Conservation (phyloP, 2,888 invertebrate genomes). For the Panopea generosa region DNA sequence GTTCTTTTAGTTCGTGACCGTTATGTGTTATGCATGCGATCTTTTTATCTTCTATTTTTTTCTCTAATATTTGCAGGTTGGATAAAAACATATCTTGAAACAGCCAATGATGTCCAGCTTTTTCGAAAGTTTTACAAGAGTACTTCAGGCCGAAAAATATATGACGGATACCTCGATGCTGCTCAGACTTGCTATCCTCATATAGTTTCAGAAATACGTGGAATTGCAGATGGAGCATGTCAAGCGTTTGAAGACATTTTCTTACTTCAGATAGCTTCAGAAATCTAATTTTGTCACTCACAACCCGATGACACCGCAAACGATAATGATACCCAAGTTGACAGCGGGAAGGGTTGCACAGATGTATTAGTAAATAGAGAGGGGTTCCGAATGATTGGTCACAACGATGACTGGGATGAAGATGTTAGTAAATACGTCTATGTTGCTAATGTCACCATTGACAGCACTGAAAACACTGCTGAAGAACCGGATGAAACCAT, state of each 20-base stretch:
- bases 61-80: constrained; percentile 31
- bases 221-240: constrained; percentile 39
- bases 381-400: constrained; percentile 30
- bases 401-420: constrained; percentile 51
- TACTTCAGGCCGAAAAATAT: constrained; percentile 9
- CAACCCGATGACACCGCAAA: too few relatives aligned
- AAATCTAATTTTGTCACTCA: constrained; percentile 35
- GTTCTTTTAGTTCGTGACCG: too few relatives aligned
- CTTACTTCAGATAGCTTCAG: constrained; percentile 35
- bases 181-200: constrained; percentile 23
- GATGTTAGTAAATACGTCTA: too few relatives aligned
- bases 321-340: too few relatives aligned
- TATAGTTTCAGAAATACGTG: constrained; percentile 41
- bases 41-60: too few relatives aligned
- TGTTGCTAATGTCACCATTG: constrained; percentile 44
- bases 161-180: constrained; percentile 20
- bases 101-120: too few relatives aligned
- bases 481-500: too few relatives aligned
- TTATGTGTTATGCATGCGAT: too few relatives aligned
- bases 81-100: constrained; percentile 33
- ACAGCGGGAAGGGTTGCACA: constrained; percentile 43
- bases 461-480: not conserved
- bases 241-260: constrained; percentile 41
- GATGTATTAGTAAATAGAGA: constrained; percentile 36
- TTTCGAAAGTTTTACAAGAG: constrained; percentile 24